Evolutionary conservation across 2,888 invertebrate genomes (phyloP).

Genomic region (Yponomeuta cagnagella): DNA sequence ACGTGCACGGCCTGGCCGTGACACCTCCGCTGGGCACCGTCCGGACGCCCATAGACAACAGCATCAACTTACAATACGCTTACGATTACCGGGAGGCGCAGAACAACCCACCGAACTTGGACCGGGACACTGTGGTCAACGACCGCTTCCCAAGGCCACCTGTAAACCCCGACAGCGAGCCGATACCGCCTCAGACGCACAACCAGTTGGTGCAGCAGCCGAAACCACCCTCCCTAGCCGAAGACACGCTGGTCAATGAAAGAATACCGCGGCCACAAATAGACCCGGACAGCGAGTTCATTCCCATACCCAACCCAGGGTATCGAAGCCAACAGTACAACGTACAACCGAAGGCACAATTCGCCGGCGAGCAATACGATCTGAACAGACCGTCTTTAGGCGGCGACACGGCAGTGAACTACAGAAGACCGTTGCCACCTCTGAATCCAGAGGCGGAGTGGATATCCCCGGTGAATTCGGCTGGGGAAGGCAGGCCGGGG

Average conservation of each 20-base stretch:
- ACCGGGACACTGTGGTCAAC: constrained; percentile 83
- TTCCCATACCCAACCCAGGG: constrained; percentile 65
- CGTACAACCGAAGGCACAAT: constrained; percentile 48
- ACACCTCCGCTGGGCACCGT: constrained; percentile 64
- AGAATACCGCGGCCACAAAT: constrained; percentile 79
- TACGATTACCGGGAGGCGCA: constrained; percentile 61
- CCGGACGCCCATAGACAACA: constrained; percentile 65
- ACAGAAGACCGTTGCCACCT: constrained; percentile 72
- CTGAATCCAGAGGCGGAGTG: constrained; percentile 68
- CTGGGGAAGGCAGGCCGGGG: constrained; percentile 68
- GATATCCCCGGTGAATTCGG: constrained; percentile 37
- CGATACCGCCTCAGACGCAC: constrained; percentile 46
- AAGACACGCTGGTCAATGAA: constrained; percentile 84
- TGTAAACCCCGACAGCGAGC: constrained; percentile 81
- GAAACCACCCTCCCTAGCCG: constrained; percentile 69
- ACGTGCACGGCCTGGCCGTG: constrained; percentile 63
- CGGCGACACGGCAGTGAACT: constrained; percentile 75
- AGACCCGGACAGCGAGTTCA: constrained; percentile 82
- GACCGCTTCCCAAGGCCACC: constrained; percentile 80
- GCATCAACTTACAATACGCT: constrained; percentile 72
- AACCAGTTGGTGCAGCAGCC: constrained; percentile 46
- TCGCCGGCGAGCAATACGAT: constrained; percentile 58
- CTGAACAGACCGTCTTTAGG: constrained; percentile 54
- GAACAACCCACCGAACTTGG: constrained; percentile 68
- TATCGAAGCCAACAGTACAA: constrained; percentile 54